Evolutionary conservation across 2,797 vertebrate species (phyloP).

Genomic region (Mormyrus hasselquistii): DNA sequence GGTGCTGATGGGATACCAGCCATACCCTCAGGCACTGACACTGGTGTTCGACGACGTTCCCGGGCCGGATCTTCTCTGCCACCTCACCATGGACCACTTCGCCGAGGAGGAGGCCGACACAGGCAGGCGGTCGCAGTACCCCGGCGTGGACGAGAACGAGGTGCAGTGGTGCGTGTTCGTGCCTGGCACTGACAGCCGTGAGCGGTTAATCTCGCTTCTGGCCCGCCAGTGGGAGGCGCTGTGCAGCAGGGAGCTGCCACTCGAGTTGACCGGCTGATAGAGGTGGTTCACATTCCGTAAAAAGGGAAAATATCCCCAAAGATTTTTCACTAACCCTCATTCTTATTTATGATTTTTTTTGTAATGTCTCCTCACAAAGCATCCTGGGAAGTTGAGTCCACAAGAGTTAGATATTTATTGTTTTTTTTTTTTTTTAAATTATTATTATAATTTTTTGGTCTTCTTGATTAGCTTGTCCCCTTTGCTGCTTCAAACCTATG

Average conservation of each 20-base stretch:
- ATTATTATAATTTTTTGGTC: slow-evolving; percentile 22
- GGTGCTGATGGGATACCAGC: slow-evolving; percentile 91
- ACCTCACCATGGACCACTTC: slow-evolving; percentile 88
- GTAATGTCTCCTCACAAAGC: slow-evolving; percentile 29
- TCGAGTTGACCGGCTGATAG: slow-evolving; percentile 81
- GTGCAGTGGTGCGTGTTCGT: slow-evolving; percentile 93
- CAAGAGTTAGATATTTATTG: slow-evolving; percentile 44
- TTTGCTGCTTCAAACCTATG: slow-evolving; percentile 27
- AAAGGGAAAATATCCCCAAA: slow-evolving; percentile 10
- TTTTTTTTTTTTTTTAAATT: slow-evolving; percentile 14
- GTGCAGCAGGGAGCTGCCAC: slow-evolving; percentile 87
- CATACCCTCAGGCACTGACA: slow-evolving; percentile 84
- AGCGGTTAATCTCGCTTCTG: slow-evolving; percentile 83
- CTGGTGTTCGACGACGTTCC: slow-evolving; percentile 90
- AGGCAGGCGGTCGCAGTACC: slow-evolving; percentile 35
- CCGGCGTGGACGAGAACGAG: slow-evolving; percentile 59
- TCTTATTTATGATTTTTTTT: slow-evolving; percentile 16
- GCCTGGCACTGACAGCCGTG: slow-evolving; percentile 85
- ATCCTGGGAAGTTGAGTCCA: slow-evolving; percentile 67
- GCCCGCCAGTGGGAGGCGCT: slow-evolving; percentile 92
- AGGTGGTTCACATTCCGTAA: slow-evolving; percentile 3
- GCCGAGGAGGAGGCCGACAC: slow-evolving; percentile 46
- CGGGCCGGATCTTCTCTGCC: slow-evolving; percentile 83
- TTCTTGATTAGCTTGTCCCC: slow-evolving; percentile 28
- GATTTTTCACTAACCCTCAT: not conserved